Base-by-base conservation (phyloP, 2,888 invertebrate species). In the Myathropa florea region DNA sequence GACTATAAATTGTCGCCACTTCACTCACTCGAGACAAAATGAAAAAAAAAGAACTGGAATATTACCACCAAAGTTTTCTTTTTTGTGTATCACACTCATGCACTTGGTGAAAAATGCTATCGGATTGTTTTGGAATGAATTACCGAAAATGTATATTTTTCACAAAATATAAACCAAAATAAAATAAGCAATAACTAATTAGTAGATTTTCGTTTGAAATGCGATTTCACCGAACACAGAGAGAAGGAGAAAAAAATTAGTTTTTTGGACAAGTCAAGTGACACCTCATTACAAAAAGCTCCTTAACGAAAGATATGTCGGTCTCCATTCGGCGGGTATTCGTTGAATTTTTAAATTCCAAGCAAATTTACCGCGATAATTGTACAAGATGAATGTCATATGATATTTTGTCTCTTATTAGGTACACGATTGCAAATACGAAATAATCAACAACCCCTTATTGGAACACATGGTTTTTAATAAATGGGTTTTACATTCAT, bases 251-350 rank as follows among this genome's bases (percentile, higher is more conserved):
- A 71, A 70, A 53, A 86, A 85, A 75, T 67, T 36, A 39, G 14
- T 83, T 82, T 46, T 86, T 86, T 79, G 83, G 86, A 83, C 79
- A 83, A 86, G 83, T 86, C 86, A 86, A 83, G 83, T 86, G 86
- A 86, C 86, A 86, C 55, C 86, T 86, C 86, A 86, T 79, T 86
- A 83, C 86, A 83, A 82, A 83, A 83, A 86, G 82, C 86, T 86
- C 86, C 70, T 86, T 86, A 79, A 83, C 81, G 81, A 86, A 68
- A 83, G 59, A 75, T 78, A 70, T 86, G 83, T 83, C 83, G 83
- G 83, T 83, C 59, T 82, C 65, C 60, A 82, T 78, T 73, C 78
- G 85, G 63, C 70, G 63, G 61, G 60, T 86, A 24, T 70, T 86
- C 86, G 86, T 86, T 83, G 23, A 79, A 55, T 84, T 83, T 75